Conservation (phyloP, 1,140 invertebrate species). For the Papilio aristodemus region DNA sequence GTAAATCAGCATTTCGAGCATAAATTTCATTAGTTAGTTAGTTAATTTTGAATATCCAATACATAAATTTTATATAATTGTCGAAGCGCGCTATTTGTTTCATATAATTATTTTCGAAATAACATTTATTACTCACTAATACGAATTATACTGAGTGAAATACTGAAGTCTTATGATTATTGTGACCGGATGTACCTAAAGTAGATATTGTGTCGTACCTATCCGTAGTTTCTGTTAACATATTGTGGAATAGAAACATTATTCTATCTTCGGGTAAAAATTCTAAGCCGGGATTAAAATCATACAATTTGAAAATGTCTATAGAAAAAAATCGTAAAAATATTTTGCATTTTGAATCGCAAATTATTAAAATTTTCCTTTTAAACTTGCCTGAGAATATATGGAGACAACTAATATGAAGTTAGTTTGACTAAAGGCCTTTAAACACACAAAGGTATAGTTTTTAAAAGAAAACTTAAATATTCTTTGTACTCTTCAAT, state of each 20-base stretch:
- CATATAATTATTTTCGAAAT: slow-evolving; percentile 2
- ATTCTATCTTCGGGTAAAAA: no score
- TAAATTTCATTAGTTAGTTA: slow-evolving; percentile 16
- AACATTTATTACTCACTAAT: background rate
- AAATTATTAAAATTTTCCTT: background rate
- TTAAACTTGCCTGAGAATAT: background rate
- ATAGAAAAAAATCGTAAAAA: background rate
- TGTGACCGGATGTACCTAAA: no score
- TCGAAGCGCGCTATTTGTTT: slow-evolving; percentile 2
- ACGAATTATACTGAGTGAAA: no score
- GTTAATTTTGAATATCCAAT: background rate
- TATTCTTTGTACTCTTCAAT: slow-evolving; percentile 12
- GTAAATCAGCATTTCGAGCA: background rate
- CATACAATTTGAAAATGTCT: no score
- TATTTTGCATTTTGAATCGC: background rate
- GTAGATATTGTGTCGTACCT: no score
- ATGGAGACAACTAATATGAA: background rate
- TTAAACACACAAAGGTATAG: slow-evolving; percentile 19
- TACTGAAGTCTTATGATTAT: no score
- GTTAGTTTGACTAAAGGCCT: slow-evolving; percentile 13
- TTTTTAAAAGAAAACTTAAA: slow-evolving; percentile 12
- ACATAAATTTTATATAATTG: slow-evolving; percentile 14
- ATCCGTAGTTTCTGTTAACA: no score
- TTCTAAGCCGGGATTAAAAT: no score
- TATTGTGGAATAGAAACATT: no score